Evolutionary conservation across 2,888 invertebrate genomes (phyloP), one percentile per base, ranked within the genome.

Genomic region (Ligdia adustata): DNA sequence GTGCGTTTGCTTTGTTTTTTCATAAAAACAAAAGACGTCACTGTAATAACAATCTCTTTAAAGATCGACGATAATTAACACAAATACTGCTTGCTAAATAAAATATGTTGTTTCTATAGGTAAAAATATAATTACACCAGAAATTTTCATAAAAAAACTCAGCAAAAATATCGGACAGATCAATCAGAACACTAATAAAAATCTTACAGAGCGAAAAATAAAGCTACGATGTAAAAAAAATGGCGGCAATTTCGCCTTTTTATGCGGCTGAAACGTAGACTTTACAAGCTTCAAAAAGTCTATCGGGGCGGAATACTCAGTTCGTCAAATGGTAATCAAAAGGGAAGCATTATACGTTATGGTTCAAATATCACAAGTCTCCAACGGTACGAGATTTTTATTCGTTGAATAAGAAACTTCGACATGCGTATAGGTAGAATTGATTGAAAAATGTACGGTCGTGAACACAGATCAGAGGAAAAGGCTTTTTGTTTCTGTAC

Each of bases 281-380:
- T 70, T 66, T 66, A 69, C 64, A 44, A 64, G 74, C 80, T 79
- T 87, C 82, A 82, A 85, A 85, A 85, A 77, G 77, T 81, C 72
- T 78, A 79, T 62, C 82, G 70, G 80, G 82, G 85, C 84, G 85
- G 72, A 83, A 85, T 80, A 82, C 83, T 77, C 79, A 79, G 81
- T 83, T 82, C 84, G 77, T 77, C 80, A 82, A 86, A 85, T 82
- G 87, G 87, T 88, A 88, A 89, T 89, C 87, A 87, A 76, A 53
- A 76, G 76, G 73, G 77, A 77, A 79, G 73, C 71, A 79, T 81
- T 81, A 83, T 82, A 81, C 84, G 73, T 78, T 71, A 87, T 84
- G 88, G 82, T 84, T 88, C 82, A 84, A 75, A 86, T 85, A 88
- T 88, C 88, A 88, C 82, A 86, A 78, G 79, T 72, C 65, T 61